Evolutionary conservation across 1,140 invertebrate genomes (phyloP).

Genomic region (Heliconius hewitsoni): DNA sequence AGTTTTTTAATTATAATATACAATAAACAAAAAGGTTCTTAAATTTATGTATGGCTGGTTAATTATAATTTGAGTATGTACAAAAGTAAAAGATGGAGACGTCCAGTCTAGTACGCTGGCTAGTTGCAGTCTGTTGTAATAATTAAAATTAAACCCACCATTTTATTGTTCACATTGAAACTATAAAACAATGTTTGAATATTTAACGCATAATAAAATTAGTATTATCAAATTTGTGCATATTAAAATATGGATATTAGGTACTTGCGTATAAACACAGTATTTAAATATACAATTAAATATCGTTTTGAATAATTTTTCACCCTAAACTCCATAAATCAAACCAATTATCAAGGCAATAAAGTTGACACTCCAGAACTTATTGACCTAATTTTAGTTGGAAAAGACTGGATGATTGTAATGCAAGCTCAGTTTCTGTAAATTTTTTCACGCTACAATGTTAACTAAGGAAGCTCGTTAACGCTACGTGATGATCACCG

Average conservation of each 20-base stretch:
- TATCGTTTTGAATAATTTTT: not conserved
- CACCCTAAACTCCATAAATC: constrained; percentile 7
- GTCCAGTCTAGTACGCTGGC: not conserved
- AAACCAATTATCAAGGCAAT: constrained; percentile 16
- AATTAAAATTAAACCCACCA: not conserved
- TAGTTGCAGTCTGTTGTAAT: not conserved
- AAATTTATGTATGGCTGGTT: not conserved
- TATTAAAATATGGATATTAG: not conserved
- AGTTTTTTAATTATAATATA: not conserved
- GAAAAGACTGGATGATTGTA: constrained; percentile 33
- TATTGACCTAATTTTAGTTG: constrained; percentile 28
- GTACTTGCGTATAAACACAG: not conserved
- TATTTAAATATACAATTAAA: constrained; percentile 9
- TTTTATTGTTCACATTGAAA: not conserved
- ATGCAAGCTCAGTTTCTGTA: constrained; percentile 40
- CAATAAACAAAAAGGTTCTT: not conserved
- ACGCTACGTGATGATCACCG: constrained; percentile 72
- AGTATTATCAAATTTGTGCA: not conserved
- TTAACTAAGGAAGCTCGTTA: constrained; percentile 78
- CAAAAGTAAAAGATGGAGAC: not conserved
- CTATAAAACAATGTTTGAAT: constrained; percentile 1
- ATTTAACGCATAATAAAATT: constrained; percentile 9
- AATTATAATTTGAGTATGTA: not conserved
- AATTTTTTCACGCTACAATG: constrained; percentile 75
- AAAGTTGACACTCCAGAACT: constrained; percentile 23